Evolutionary conservation across 2,113 vertebrate genomes (phyloP), one percentile per base, ranked within the genome.

Genomic region (Phalacrocorax aristotelis): DNA sequence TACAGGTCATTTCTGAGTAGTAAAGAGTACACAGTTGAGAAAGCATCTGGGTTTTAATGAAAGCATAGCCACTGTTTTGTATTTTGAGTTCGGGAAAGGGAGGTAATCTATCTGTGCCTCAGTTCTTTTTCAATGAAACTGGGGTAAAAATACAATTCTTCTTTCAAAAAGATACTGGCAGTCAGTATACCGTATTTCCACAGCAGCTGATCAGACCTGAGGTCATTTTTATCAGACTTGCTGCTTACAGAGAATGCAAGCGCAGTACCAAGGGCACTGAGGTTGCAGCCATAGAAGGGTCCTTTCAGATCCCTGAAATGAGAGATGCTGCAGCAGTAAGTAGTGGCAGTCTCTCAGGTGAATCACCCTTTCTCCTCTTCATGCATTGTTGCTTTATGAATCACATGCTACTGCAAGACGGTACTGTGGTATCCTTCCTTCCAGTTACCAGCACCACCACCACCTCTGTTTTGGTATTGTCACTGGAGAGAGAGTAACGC

Each of bases 291-390:
- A 0, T 8, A n/a, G 54, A n/a, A 18, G 34, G 25, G 3, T n/a
- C 51, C 42, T 48, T 60, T 68, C 42, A 34, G 57, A 13, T 11
- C 21, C 27, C 52, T 46, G n/a, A 16, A 54, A 83, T 19, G 19
- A 83, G 71, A 87, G 44, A 13, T 55, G 48, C 55, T 92, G 52
- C 83, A 46, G 65, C 11, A 44, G 29, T 36, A 40, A 62, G 40
- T 2, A 29, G 14, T 5, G 29, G 6, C 42, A 18, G 66, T 60
- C 57, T 58, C 91, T 86, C 44, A 65, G 38, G 46, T 51, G 83
- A 91, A 55, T 93, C 65, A 13, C 26, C 60, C 25, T 91, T 61
- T 49, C 88, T 90, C 77, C n/a, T 84, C 38, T 51, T 95, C 75
- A 65, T 0, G 0, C 74, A 3, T 38, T 83, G 36, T 36, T 86